phyloP scores from a whole-genome alignment of 2,113 vertebrate genomes.

The Calypte anna region DNA sequence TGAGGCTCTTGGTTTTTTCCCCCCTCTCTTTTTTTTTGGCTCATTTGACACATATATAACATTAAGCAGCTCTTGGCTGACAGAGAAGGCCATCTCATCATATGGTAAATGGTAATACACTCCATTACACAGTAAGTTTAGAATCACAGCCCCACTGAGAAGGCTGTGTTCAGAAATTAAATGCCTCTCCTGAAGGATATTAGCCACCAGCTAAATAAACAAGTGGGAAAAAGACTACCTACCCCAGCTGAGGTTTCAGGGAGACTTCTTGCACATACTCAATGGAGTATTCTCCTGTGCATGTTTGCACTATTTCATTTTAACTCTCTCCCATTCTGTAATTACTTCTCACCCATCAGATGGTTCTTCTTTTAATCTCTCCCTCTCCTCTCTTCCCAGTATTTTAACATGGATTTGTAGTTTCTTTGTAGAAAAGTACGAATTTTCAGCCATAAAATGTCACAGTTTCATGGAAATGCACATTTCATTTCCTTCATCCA shows the following conservation, averaged over 20 bases:
- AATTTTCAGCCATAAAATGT: not conserved
- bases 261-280: not conserved
- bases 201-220: constrained; percentile 29
- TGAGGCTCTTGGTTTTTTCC: constrained; percentile 36
- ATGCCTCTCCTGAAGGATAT: constrained; percentile 48
- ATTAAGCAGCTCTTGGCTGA: constrained; percentile 73
- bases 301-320: not conserved
- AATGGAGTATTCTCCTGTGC: not conserved
- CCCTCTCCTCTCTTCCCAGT: not conserved
- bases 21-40: constrained; percentile 53
- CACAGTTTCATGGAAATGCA: not conserved
- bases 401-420: not conserved
- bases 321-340: not conserved
- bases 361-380: not conserved
- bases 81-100: constrained; percentile 74
- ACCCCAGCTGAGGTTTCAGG: not conserved
- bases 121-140: constrained; percentile 77
- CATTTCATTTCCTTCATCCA: not conserved
- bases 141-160: constrained; percentile 72
- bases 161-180: constrained; percentile 59
- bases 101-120: constrained; percentile 75
- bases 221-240: not conserved
- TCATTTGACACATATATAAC: constrained; percentile 78
- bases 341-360: not conserved
- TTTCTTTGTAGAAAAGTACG: not conserved